These are phyloP conservation scores for Lasiurus borealis DNA, from an alignment of 2,113 vertebrate genomes.

Conservation along the genomic window DNA sequence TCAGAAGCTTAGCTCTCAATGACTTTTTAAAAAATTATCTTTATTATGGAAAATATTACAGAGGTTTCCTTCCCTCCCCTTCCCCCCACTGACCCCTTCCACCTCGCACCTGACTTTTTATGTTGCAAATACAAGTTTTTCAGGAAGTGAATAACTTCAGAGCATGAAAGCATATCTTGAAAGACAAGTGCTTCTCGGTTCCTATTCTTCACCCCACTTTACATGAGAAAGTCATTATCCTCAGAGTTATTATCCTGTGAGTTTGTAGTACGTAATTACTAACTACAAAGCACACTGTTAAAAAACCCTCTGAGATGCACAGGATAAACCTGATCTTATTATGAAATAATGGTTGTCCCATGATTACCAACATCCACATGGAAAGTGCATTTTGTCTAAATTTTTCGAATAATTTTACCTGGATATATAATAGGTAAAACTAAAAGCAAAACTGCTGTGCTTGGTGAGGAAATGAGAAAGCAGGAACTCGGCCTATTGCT, in stretches of 20 bases:
- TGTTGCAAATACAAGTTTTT: background rate
- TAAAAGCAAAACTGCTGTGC: background rate
- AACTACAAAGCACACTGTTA: background rate
- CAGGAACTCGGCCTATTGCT: background rate
- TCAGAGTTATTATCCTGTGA: background rate
- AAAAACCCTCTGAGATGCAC: background rate
- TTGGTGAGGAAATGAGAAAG: background rate
- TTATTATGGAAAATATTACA: too few relatives aligned
- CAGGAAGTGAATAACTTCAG: conserved; percentile 66
- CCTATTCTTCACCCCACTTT: background rate
- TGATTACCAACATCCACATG: background rate
- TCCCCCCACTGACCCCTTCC: too few relatives aligned
- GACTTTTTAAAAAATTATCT: background rate
- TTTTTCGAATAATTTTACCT: background rate
- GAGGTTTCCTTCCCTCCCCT: background rate
- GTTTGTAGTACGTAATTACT: conserved; percentile 4
- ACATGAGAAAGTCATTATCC: conserved; percentile 42
- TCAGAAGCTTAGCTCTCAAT: background rate
- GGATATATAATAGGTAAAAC: background rate
- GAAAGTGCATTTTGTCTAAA: conserved; percentile 24
- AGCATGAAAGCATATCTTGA: conserved; percentile 53
- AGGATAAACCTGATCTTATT: background rate
- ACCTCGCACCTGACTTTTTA: background rate
- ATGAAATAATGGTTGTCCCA: background rate
- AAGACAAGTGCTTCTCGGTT: background rate